phyloP scores from a whole-genome alignment of 2,888 invertebrate species.

The Eustalomyia histrio region DNA sequence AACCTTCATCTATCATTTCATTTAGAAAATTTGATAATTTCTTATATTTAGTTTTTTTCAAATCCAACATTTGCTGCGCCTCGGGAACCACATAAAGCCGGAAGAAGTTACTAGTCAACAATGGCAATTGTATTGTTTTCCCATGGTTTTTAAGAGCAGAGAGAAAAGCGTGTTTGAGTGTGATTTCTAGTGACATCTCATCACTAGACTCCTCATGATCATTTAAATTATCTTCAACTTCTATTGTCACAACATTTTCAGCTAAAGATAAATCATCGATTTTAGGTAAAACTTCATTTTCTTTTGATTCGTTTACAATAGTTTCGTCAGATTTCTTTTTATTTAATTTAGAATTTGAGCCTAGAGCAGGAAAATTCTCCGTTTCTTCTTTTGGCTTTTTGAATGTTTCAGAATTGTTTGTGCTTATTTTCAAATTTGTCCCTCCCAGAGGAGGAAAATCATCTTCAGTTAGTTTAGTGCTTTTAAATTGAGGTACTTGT shows the following conservation, averaged over 20 bases:
- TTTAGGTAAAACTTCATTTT: background rate
- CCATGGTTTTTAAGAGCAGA: constrained; percentile 88
- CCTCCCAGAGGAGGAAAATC: constrained; percentile 80
- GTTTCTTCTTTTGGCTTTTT: background rate
- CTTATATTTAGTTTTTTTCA: constrained; percentile 93
- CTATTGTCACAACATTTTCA: background rate
- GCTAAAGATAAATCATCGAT: background rate
- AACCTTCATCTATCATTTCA: constrained; percentile 86
- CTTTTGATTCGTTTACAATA: background rate
- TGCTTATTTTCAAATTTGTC: constrained; percentile 59
- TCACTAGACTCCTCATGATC: constrained; percentile 40
- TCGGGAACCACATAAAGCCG: constrained; percentile 86
- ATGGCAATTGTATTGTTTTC: constrained; percentile 86
- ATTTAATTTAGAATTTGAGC: background rate
- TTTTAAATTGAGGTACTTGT: constrained; percentile 83
- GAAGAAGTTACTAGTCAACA: constrained; percentile 89
- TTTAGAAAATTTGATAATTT: constrained; percentile 92
- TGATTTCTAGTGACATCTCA: constrained; percentile 82
- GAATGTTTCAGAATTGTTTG: constrained; percentile 1
- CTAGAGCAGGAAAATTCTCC: background rate
- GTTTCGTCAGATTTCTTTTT: background rate
- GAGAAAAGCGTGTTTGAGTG: constrained; percentile 88
- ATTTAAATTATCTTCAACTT: constrained; percentile 2
- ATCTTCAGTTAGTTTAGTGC: constrained; percentile 71
- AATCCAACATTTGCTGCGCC: constrained; percentile 84